A percentile compares a stretch with the other conserved stretches of the same genome.
Evolutionary conservation across 2,113 vertebrate species (phyloP).

Genomic region (Columba janthina): DNA sequence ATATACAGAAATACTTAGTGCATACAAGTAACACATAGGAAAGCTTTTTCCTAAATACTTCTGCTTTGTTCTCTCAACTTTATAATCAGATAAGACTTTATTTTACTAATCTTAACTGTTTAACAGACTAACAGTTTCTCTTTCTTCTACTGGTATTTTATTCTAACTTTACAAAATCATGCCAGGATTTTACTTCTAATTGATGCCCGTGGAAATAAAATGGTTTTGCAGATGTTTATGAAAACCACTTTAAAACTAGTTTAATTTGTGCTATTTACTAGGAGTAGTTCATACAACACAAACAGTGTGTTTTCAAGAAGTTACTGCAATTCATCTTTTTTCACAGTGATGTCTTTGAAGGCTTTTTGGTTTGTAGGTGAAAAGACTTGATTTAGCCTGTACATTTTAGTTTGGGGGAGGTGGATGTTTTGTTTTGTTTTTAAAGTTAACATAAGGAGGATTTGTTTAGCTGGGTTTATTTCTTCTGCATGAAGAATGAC

Average conservation of each 20-base stretch:
- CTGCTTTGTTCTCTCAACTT: background rate
- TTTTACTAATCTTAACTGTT: background rate
- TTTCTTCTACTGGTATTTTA: background rate
- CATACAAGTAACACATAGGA: background rate
- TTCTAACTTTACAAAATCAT: background rate
- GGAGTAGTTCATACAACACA: background rate
- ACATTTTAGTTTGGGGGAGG: background rate
- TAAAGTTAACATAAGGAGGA: background rate
- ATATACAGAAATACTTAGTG: background rate
- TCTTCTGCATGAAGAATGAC: background rate
- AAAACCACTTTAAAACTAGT: background rate
- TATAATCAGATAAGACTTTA: background rate
- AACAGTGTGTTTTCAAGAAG: background rate
- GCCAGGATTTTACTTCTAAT: background rate
- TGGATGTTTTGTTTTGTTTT: background rate
- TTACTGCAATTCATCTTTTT: background rate
- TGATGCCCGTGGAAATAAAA: background rate
- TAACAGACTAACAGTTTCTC: background rate
- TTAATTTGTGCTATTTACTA: background rate
- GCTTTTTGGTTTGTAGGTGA: background rate
- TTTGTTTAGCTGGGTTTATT: background rate
- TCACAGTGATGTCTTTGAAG: background rate
- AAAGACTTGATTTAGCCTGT: background rate
- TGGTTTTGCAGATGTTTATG: background rate
- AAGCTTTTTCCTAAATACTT: background rate